These are phyloP conservation scores for Mycogona germanica DNA, from an alignment of 2,888 invertebrate species.

Conservation along the genomic window DNA sequence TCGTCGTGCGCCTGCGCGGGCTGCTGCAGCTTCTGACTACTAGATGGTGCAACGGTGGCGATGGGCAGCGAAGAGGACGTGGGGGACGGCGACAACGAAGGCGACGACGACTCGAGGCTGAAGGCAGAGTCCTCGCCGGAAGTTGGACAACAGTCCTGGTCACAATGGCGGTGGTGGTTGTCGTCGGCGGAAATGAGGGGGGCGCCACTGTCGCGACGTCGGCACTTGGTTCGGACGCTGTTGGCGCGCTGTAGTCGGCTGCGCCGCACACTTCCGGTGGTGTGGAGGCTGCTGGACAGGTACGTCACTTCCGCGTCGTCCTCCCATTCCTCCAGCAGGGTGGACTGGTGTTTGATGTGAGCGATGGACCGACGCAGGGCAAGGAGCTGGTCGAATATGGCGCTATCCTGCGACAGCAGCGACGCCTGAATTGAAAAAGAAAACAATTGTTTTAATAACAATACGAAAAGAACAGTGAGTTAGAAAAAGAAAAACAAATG, in stretches of 20 bases:
- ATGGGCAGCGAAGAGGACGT: no score
- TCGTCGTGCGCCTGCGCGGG: not conserved
- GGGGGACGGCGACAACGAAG: slow-evolving; percentile 2
- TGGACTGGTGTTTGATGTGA: slow-evolving; percentile 18
- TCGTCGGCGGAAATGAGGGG: not conserved
- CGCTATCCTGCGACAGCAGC: slow-evolving; percentile 14
- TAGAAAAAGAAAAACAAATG: no score
- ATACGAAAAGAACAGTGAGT: no score
- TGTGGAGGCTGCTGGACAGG: not conserved
- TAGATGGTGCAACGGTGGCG: not conserved
- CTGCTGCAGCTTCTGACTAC: not conserved
- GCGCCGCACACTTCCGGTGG: not conserved
- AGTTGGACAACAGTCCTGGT: no score
- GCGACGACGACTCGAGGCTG: slow-evolving; percentile 11
- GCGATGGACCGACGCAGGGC: slow-evolving; percentile 13
- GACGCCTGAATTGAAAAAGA: slow-evolving; percentile 5
- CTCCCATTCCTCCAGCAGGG: not conserved
- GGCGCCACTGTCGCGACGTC: not conserved
- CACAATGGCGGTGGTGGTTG: not conserved
- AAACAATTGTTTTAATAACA: not conserved
- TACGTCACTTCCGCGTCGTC: slow-evolving; percentile 16
- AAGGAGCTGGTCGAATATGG: slow-evolving; percentile 17
- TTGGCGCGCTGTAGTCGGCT: slow-evolving; percentile 1
- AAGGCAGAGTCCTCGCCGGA: slow-evolving; percentile 10
- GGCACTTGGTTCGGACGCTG: not conserved